Conservation (phyloP, 2,888 invertebrate species). For the Anthrax anthrax region DNA sequence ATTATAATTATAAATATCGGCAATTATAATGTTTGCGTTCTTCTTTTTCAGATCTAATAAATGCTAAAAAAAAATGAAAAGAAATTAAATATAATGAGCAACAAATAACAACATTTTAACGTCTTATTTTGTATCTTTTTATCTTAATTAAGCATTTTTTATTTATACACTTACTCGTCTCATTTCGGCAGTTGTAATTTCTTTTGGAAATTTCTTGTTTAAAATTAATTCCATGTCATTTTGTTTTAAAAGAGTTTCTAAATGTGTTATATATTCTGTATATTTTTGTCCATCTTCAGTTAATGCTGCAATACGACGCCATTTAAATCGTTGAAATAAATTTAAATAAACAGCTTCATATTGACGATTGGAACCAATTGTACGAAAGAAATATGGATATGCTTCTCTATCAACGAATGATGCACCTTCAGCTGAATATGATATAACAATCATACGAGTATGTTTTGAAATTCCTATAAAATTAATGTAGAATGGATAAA, state of each 20-base stretch:
- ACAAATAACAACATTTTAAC: too few relatives aligned
- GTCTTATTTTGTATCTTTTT: too few relatives aligned
- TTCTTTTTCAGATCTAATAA: slow-evolving; percentile 48
- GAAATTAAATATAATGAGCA: not conserved
- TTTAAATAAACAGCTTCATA: slow-evolving; percentile 43
- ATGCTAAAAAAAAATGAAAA: slow-evolving; percentile 38
- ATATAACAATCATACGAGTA: slow-evolving; percentile 55
- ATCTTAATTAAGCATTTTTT: too few relatives aligned
- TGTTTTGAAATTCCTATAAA: slow-evolving; percentile 58
- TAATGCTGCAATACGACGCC: slow-evolving; percentile 59
- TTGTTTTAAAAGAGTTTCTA: slow-evolving; percentile 48
- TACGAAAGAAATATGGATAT: slow-evolving; percentile 67
- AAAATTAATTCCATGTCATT: slow-evolving; percentile 49
- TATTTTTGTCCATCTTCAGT: slow-evolving; percentile 70
- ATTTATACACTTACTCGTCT: slow-evolving; percentile 36
- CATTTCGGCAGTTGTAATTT: slow-evolving; percentile 40
- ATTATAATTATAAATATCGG: slow-evolving; percentile 59
- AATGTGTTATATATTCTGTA: slow-evolving; percentile 57
- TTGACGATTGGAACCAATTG: slow-evolving; percentile 62
- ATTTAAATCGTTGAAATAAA: slow-evolving; percentile 44
- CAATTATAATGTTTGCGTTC: slow-evolving; percentile 61
- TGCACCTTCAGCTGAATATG: slow-evolving; percentile 65
- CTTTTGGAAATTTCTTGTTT: slow-evolving; percentile 53
- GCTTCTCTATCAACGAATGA: slow-evolving; percentile 51
- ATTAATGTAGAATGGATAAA: not conserved